phyloP scores from a whole-genome alignment of 2,797 vertebrate species.

The Sebastes cheni region DNA sequence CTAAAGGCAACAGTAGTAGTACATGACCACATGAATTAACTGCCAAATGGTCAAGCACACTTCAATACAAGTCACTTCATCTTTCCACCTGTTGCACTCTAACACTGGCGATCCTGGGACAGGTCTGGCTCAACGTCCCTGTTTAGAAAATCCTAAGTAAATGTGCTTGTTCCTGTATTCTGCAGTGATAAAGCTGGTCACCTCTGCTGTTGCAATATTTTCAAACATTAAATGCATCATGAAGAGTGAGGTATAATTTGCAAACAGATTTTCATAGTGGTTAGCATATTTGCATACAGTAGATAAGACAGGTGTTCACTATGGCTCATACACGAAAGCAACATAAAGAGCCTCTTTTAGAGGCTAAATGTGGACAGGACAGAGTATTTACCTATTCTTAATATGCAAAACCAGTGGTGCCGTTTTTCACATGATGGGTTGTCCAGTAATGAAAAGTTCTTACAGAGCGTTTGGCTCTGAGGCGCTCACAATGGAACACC shows the following conservation, averaged over 20 bases:
- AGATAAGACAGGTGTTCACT: slow-evolving; percentile 38
- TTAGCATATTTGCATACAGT: slow-evolving; percentile 22
- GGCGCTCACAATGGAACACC: neutral
- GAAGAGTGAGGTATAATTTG: slow-evolving; percentile 35
- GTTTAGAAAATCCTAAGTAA: slow-evolving; percentile 32
- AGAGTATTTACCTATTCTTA: neutral
- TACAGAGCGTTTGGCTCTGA: neutral
- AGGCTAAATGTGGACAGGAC: neutral
- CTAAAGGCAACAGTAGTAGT: neutral
- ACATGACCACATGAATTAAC: neutral
- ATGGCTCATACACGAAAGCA: neutral
- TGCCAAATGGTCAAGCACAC: neutral
- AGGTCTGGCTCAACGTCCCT: neutral
- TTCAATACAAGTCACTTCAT: neutral
- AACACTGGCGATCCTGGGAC: neutral
- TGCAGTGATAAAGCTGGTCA: neutral
- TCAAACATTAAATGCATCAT: slow-evolving; percentile 18
- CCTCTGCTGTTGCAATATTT: neutral
- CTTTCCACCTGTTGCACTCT: neutral
- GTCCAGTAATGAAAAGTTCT: neutral
- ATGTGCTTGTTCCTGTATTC: neutral
- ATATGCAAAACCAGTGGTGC: slow-evolving; percentile 48
- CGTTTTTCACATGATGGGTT: neutral
- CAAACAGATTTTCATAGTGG: slow-evolving; percentile 50
- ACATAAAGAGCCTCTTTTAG: slow-evolving; percentile 24